A percentile compares a stretch with the other conserved stretches of the same genome.
These are phyloP conservation scores for Hemicentrotus pulcherrimus DNA, from an alignment of 35 echinoderm and acorn worm genomes.

Conservation along the genomic window DNA sequence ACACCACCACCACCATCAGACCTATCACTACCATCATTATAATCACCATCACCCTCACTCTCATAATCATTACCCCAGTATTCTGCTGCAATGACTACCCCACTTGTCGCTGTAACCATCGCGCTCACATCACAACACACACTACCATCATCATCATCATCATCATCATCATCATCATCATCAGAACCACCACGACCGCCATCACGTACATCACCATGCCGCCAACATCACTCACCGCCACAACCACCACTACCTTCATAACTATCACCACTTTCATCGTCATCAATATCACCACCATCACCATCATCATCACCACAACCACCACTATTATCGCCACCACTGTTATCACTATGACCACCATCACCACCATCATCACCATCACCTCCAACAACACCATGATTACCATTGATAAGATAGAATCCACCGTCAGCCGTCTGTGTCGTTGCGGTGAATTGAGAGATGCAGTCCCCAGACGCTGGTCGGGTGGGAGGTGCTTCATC, in stretches of 20 bases:
- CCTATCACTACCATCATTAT: neutral
- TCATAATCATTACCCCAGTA: neutral
- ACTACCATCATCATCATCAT: neutral
- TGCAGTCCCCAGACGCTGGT: constrained; percentile 24
- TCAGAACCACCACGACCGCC: neutral
- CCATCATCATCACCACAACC: neutral
- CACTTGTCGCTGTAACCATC: too few species aligned
- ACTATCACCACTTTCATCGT: neutral
- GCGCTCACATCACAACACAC: too few species aligned
- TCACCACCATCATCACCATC: neutral
- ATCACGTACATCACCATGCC: neutral
- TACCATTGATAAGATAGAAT: constrained; percentile 41
- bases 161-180: neutral
- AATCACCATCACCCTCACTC: neutral
- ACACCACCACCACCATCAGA: neutral
- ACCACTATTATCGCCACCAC: neutral
- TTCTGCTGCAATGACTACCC: too few species aligned
- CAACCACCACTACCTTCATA: neutral
- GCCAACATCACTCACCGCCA: neutral
- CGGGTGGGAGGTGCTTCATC: neutral
- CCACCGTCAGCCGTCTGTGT: constrained; percentile 30
- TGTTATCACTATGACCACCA: neutral
- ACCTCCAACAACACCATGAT: neutral
- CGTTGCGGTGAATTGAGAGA: constrained; percentile 9
- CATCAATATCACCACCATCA: neutral